Conservation (phyloP, 1,140 invertebrate genomes). For the Drosophila sturtevanti region DNA sequence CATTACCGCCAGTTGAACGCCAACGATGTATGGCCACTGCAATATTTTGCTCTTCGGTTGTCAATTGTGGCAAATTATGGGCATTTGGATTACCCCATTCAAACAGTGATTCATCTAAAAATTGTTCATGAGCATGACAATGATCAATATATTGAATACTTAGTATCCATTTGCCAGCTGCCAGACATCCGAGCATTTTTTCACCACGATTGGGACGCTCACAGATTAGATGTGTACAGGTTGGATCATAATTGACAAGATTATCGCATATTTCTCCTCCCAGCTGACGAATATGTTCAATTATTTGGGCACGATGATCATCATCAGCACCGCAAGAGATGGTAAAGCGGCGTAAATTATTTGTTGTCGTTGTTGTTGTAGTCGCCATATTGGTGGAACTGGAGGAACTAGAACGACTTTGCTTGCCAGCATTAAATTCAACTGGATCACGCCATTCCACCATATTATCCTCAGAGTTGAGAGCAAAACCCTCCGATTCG, state of each 20-base stretch:
- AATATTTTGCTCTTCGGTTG: slow-evolving; percentile 83
- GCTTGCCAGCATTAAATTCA: slow-evolving; percentile 60
- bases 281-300: slow-evolving; percentile 84
- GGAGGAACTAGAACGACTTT: slow-evolving; percentile 29
- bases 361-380: slow-evolving; percentile 40
- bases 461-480: slow-evolving; percentile 60
- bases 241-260: slow-evolving; percentile 85
- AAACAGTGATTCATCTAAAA: slow-evolving; percentile 90
- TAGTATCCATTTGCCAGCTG: slow-evolving; percentile 93
- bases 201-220: slow-evolving; percentile 90
- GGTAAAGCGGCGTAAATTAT: slow-evolving; percentile 58
- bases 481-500: slow-evolving; percentile 67
- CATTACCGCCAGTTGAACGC: slow-evolving; percentile 83
- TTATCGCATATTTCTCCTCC: slow-evolving; percentile 85
- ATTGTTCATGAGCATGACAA: slow-evolving; percentile 85
- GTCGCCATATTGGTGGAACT: too few relatives aligned
- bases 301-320: slow-evolving; percentile 50
- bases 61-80: slow-evolving; percentile 82
- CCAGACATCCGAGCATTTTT: slow-evolving; percentile 92
- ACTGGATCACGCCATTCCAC: slow-evolving; percentile 77
- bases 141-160: slow-evolving; percentile 90
- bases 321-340: slow-evolving; percentile 75
- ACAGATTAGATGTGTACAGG: slow-evolving; percentile 91
- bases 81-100: slow-evolving; percentile 90
- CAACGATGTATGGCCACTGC: slow-evolving; percentile 87